Evolutionary conservation across 2,797 vertebrate species (phyloP).

Genomic region (Anguilla anguilla): DNA sequence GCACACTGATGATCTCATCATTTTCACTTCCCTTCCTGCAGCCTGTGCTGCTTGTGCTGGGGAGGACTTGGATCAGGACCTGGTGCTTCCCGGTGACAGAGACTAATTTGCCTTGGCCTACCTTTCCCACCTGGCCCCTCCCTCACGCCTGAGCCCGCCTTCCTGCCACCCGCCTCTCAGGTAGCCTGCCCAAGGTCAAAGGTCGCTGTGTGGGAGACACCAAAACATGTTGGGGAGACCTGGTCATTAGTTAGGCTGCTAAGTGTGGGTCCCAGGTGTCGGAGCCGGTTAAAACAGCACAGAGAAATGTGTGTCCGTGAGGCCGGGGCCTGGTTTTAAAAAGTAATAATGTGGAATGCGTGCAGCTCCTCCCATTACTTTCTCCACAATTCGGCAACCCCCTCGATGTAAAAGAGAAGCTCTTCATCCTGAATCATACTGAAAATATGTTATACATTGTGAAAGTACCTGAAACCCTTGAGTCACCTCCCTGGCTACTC

Average conservation of each 20-base stretch:
- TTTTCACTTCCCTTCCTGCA: not conserved
- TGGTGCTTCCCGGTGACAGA: slow-evolving; percentile 43
- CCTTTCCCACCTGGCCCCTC: slow-evolving; percentile 33
- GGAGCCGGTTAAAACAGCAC: not conserved
- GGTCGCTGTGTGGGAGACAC: slow-evolving; percentile 50
- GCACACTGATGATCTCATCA: not conserved
- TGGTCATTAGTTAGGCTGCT: slow-evolving; percentile 46
- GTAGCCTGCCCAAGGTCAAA: slow-evolving; percentile 40
- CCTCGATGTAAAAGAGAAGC: not conserved
- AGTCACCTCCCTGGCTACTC: not conserved
- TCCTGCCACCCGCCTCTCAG: slow-evolving; percentile 27
- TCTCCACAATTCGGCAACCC: not conserved
- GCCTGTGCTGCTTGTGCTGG: slow-evolving; percentile 8
- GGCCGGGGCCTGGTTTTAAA: not conserved
- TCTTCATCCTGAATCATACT: not conserved
- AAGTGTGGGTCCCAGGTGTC: slow-evolving; percentile 40
- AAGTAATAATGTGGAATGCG: not conserved
- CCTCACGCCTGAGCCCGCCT: slow-evolving; percentile 24
- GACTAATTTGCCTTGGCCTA: slow-evolving; percentile 45
- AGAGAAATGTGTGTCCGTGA: not conserved
- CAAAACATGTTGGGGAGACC: slow-evolving; percentile 41
- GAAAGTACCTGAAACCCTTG: not conserved
- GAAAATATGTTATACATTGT: not conserved
- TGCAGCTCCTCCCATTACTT: not conserved
- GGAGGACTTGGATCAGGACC: slow-evolving; percentile 9